These are phyloP conservation scores for Lucilia cuprina DNA, from an alignment of 1,140 invertebrate species.

Conservation along the genomic window DNA sequence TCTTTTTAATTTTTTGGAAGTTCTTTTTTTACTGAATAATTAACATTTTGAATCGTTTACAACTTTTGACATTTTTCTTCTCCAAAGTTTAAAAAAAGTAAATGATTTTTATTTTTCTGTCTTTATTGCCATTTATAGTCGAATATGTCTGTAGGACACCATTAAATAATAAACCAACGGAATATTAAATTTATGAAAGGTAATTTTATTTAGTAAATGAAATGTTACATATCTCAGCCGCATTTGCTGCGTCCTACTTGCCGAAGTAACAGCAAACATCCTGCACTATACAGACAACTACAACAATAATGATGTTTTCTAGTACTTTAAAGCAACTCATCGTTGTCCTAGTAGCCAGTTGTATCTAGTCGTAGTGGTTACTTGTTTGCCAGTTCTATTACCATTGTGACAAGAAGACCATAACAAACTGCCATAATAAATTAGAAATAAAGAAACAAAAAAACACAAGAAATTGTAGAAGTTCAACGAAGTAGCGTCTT, in stretches of 20 bases:
- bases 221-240: background rate
- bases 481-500: background rate
- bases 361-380: background rate
- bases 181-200: constrained; percentile 21
- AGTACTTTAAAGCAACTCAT: background rate
- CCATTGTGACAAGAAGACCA: constrained; percentile 11
- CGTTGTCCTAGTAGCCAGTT: background rate
- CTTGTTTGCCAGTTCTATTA: background rate
- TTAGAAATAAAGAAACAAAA: constrained; percentile 18
- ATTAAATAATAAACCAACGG: constrained; percentile 27
- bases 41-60: too few species aligned
- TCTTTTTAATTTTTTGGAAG: too few species aligned
- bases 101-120: too few species aligned
- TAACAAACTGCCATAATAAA: constrained; percentile 28
- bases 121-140: too few species aligned
- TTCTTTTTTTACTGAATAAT: too few species aligned
- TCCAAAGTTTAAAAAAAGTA: too few species aligned
- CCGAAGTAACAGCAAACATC: too few species aligned
- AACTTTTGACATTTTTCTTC: too few species aligned
- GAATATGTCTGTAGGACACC: background rate
- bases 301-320: too few species aligned
- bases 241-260: background rate
- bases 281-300: too few species aligned
- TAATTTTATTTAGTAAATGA: background rate
- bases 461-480: too few species aligned